A percentile compares a stretch with the other conserved stretches of the same genome.
Conservation (phyloP, 2,113 vertebrate species). For the Nematolebias whitei region DNA sequence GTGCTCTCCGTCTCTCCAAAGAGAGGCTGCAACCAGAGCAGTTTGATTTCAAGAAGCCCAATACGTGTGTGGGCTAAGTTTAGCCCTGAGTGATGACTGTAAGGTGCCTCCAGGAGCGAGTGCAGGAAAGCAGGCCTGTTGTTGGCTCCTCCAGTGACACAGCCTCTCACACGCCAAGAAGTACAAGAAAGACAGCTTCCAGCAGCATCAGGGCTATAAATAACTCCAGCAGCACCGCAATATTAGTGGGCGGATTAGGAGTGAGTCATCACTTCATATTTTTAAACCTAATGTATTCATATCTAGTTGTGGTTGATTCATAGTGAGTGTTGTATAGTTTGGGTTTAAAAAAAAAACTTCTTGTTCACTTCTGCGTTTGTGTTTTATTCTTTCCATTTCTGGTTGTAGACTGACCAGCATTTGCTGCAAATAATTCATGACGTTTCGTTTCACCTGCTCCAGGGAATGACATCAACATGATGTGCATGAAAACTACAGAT, state of each 20-base stretch:
- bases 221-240: conserved; percentile 57
- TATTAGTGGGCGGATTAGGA: conserved; percentile 64
- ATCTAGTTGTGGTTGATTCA: conserved; percentile 39
- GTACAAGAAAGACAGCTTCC: conserved; percentile 49
- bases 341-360: conserved; percentile 12
- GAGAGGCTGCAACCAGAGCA: not conserved
- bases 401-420: not conserved
- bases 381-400: not conserved
- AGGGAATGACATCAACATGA: conserved; percentile 11
- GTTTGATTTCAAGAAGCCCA: conserved; percentile 14
- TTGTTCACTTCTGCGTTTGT: not conserved
- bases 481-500: conserved; percentile 42
- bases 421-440: conserved; percentile 1
- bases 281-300: conserved; percentile 52
- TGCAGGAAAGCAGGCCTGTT: conserved; percentile 45
- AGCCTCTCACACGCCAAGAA: conserved; percentile 23
- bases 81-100: not conserved
- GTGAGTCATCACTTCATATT: conserved; percentile 60
- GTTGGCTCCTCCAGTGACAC: conserved; percentile 49
- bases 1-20: not conserved
- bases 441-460: conserved; percentile 25
- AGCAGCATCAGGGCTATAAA: conserved; percentile 65
- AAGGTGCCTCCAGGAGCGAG: conserved; percentile 20
- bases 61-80: conserved; percentile 31
- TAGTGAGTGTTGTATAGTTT: conserved; percentile 1